These are phyloP conservation scores for Cotesia chilonis DNA, from an alignment of 1,140 invertebrate genomes.

Conservation along the genomic window DNA sequence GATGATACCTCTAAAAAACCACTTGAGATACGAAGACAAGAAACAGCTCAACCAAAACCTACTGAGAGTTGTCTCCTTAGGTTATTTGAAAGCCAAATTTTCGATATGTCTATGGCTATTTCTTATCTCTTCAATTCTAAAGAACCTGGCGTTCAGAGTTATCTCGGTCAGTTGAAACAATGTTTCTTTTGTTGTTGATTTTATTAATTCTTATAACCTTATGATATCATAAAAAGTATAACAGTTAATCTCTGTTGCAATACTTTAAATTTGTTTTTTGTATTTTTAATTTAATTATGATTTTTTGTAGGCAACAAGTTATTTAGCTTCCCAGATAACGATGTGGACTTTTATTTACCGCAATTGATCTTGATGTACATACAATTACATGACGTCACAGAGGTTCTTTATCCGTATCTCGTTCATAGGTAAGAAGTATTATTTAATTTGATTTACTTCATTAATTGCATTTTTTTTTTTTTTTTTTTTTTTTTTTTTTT, in stretches of 20 bases:
- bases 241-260: background rate
- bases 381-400: conserved; percentile 95
- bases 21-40: conserved; percentile 51
- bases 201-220: background rate
- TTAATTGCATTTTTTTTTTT: background rate
- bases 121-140: conserved; percentile 98
- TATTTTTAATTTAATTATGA: conserved; percentile 17
- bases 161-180: conserved; percentile 76
- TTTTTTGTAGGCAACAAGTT: conserved; percentile 83
- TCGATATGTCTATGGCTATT: conserved; percentile 97
- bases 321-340: conserved; percentile 90
- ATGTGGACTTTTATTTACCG: conserved; percentile 97
- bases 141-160: conserved; percentile 95
- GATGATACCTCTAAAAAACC: conserved; percentile 48
- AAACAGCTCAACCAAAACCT: conserved; percentile 61
- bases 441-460: background rate
- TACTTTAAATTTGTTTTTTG: conserved; percentile 1
- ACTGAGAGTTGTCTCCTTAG: conserved; percentile 75
- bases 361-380: conserved; percentile 98
- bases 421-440: conserved; percentile 76
- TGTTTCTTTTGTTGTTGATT: background rate
- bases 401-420: conserved; percentile 93
- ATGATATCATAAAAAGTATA: conserved; percentile 2
- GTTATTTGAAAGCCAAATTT: conserved; percentile 95
- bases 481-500: too few relatives aligned